Evolutionary conservation across 2,113 vertebrate species (phyloP).

Genomic region (Pelvicachromis taeniatus): DNA sequence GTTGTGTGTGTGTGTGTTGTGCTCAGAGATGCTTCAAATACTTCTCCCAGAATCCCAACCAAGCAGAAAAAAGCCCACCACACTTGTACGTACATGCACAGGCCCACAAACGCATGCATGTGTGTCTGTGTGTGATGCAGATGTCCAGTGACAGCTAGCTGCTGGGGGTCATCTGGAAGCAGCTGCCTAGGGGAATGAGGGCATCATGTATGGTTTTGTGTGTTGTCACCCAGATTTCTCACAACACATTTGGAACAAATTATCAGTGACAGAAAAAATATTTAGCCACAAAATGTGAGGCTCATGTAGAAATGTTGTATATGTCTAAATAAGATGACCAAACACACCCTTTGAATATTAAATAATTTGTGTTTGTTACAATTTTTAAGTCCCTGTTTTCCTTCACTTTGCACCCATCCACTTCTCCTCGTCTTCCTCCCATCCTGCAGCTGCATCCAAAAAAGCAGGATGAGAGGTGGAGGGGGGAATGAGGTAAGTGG

Average conservation of each 20-base stretch:
- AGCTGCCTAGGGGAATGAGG: conserved; percentile 45
- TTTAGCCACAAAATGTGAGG: not conserved
- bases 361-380: not conserved
- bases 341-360: not conserved
- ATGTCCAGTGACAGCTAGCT: conserved; percentile 74
- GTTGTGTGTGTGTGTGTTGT: conserved; percentile 50
- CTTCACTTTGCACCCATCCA: not conserved
- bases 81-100: conserved; percentile 32
- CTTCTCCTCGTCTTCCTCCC: not conserved
- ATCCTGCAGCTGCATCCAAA: conserved; percentile 52
- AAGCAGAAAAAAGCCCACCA: conserved; percentile 69
- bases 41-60: conserved; percentile 71
- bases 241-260: not conserved
- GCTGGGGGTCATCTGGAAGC: conserved; percentile 71
- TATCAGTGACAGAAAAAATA: not conserved
- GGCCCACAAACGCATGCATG: not conserved
- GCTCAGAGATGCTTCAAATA: conserved; percentile 42
- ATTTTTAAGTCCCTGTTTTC: not conserved
- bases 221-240: not conserved
- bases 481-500: conserved; percentile 35
- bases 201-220: conserved; percentile 2
- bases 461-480: conserved; percentile 3
- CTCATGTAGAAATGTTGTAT: not conserved
- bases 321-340: not conserved
- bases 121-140: conserved; percentile 51